Percentiles rank a stretch among this genome's conserved stretches.
phyloP scores from a whole-genome alignment of 2,797 vertebrate genomes.

The Simalia tracyae region DNA sequence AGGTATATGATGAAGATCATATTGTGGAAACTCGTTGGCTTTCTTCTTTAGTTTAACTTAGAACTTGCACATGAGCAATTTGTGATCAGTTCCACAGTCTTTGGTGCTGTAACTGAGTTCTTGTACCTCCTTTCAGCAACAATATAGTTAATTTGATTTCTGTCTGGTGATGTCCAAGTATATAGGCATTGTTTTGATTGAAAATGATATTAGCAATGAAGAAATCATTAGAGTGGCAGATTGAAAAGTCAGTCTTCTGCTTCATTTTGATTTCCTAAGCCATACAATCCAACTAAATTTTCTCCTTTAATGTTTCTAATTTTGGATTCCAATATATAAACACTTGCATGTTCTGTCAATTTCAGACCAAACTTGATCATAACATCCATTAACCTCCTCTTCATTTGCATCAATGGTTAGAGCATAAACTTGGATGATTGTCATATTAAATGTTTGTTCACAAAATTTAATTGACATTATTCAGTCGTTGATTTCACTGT shows the following conservation, averaged over 20 bases:
- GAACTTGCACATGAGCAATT: background rate
- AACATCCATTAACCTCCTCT: too few species aligned
- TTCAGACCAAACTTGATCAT: too few species aligned
- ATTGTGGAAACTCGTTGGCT: background rate
- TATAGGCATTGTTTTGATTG: background rate
- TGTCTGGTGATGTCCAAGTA: background rate
- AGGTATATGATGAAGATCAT: background rate
- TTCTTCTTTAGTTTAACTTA: background rate
- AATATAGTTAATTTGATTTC: background rate
- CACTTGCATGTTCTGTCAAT: too few species aligned
- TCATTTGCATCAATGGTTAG: too few species aligned
- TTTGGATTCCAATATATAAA: too few species aligned
- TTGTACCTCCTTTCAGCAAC: background rate
- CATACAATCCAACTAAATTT: too few species aligned
- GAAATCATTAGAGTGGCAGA: too few species aligned
- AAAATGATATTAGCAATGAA: too few species aligned
- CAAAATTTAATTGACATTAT: background rate
- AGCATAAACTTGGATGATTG: too few species aligned
- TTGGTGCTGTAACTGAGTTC: background rate
- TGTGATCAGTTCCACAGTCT: background rate
- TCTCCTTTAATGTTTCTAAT: too few species aligned
- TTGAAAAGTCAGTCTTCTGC: too few species aligned
- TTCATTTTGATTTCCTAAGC: too few species aligned
- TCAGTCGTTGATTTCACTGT: background rate
- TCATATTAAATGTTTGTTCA: background rate